Base-by-base conservation (phyloP, 53 echinoderm and acorn worm species). In the Luidia sarsii region DNA sequence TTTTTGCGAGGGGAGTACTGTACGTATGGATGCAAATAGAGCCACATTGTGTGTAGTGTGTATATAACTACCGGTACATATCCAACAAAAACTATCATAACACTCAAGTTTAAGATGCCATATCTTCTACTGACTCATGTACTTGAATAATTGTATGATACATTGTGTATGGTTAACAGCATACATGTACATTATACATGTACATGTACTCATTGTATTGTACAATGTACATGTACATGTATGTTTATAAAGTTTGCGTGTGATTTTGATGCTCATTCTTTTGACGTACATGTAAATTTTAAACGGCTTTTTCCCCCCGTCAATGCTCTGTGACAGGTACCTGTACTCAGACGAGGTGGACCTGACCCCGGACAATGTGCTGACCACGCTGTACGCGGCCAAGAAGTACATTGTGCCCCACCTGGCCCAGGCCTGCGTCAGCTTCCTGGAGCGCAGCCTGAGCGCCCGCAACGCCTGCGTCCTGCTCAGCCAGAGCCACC, bases 341-440 rank as follows among this genome's bases (percentile, higher is more conserved):
- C 64, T 96, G 64, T 96, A 96, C 82, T 93, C 91, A 81, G 97
- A 96, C 81, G 97, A 96, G 43, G 91, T 93, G 18, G 97, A 96
- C 83, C 60, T 96, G 19, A 93, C 88, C 19, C 90, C 93, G 37
- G 97, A 96, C 79, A 93, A 92, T 66, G 97, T 96, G 11, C 67
- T 96, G 66, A 80, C 90, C 38, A 96, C 97, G 4, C 85, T 96
- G 34, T 96, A 96, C 84, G 97, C 97, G 73, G 93, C 97, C 60
- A 96, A 96, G 80, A 96, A 96, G 71, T 96, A 96, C 83, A 71
- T 93, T 28, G 93, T 96, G 33, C 97, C 97, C 38, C 89, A 96
- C 83, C 91, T 96, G 45, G 93, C 97, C 56, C 72, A 87, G 1
- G 89, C 91, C 3, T 96, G 97, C 71, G 97, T 96, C 20, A 86